A percentile compares a stretch with the other conserved stretches of the same genome.
These are phyloP conservation scores for Typhlichthys eigenmanni DNA, from an alignment of 2,797 vertebrate species.

Conservation along the genomic window DNA sequence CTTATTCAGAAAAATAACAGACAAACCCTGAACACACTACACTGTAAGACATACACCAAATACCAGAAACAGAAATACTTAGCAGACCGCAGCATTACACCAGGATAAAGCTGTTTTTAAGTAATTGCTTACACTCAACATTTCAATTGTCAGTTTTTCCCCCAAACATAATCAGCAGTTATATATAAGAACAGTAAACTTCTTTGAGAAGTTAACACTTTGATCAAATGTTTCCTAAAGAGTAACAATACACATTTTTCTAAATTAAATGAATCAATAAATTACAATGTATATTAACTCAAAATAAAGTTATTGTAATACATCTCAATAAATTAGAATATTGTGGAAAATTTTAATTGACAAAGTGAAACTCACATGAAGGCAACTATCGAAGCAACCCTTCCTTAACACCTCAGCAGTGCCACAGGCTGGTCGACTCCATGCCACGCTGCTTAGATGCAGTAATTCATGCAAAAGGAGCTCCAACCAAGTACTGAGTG, in stretches of 20 bases:
- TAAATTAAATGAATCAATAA: conserved; percentile 63
- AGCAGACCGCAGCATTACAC: conserved; percentile 2
- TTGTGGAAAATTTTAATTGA: no score
- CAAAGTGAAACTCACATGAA: no score
- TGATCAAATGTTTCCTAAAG: conserved; percentile 22
- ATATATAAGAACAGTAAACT: conserved; percentile 28
- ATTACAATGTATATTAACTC: conserved; percentile 41
- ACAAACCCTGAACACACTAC: conserved; percentile 16
- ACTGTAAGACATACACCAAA: conserved; percentile 21
- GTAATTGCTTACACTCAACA: conserved; percentile 4
- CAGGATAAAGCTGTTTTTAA: conserved; percentile 9
- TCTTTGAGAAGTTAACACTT: conserved; percentile 31
- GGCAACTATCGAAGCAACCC: no score
- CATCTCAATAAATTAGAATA: conserved; percentile 41
- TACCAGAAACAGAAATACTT: conserved; percentile 8
- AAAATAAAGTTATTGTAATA: conserved; percentile 35
- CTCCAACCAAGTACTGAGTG: no score
- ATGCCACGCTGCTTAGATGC: no score
- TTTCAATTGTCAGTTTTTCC: conserved; percentile 14
- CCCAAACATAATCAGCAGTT: conserved; percentile 21
- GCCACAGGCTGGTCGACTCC: no score
- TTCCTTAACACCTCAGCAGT: no score
- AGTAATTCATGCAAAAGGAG: no score
- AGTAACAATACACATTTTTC: conserved; percentile 39
- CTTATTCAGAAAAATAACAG: background rate